Evolutionary conservation across 1,140 invertebrate genomes (phyloP).

Genomic region (Leptinotarsa undecemlineata): DNA sequence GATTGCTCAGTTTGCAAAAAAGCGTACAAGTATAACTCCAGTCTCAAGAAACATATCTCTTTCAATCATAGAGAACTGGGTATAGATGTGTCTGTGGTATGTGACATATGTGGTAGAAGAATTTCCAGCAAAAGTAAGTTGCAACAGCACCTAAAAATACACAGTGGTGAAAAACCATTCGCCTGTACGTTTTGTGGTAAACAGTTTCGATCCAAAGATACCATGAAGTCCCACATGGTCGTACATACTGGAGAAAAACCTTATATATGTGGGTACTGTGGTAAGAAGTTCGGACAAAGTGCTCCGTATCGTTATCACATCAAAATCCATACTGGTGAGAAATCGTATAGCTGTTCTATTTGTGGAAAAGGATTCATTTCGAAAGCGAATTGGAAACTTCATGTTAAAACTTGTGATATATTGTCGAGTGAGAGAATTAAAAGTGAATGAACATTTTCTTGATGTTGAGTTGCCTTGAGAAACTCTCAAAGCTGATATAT

Average conservation of each 20-base stretch:
- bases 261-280: constrained; percentile 59
- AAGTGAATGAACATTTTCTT: too few relatives aligned
- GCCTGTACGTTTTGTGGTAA: constrained; percentile 61
- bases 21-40: constrained; percentile 35
- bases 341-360: constrained; percentile 59
- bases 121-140: constrained; percentile 72
- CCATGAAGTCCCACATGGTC: constrained; percentile 64
- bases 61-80: constrained; percentile 44
- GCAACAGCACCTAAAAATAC: constrained; percentile 71
- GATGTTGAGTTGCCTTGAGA: too few relatives aligned
- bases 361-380: constrained; percentile 71
- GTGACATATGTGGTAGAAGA: constrained; percentile 78
- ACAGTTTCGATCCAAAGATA: constrained; percentile 62
- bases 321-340: constrained; percentile 58
- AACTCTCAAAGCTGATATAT: too few relatives aligned
- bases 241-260: constrained; percentile 62
- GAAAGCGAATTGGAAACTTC: constrained; percentile 64
- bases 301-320: constrained; percentile 58
- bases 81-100: constrained; percentile 56
- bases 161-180: constrained; percentile 61
- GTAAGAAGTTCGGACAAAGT: constrained; percentile 58
- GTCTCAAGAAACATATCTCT: constrained; percentile 16
- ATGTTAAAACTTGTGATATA: constrained; percentile 58
- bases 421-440: not conserved
- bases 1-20: constrained; percentile 48